A percentile compares a stretch with the other conserved stretches of the same genome.
Evolutionary conservation across 2,797 vertebrate genomes (phyloP).

Genomic region (Nyctibius grandis): DNA sequence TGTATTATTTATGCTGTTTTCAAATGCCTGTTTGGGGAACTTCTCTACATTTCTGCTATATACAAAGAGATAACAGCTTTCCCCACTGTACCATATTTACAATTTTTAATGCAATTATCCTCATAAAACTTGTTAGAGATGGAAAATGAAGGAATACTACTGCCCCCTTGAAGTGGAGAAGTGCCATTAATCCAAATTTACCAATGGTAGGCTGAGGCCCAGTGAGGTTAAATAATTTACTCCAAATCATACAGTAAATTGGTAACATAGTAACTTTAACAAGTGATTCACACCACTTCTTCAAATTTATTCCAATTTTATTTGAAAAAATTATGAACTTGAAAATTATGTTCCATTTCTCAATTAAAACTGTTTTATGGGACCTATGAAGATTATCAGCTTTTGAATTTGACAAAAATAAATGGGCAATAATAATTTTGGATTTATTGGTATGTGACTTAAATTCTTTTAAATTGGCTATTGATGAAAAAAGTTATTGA

Average conservation of each 20-base stretch:
- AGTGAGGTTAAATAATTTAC: neutral
- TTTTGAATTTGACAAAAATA: neutral
- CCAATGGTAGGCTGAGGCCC: neutral
- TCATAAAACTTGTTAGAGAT: neutral
- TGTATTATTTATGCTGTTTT: neutral
- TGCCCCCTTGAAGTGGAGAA: neutral
- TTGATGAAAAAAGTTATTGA: neutral
- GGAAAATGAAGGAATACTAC: neutral
- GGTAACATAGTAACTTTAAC: neutral
- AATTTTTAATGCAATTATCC: neutral
- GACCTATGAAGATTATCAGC: neutral
- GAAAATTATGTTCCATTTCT: neutral
- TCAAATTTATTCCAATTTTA: neutral
- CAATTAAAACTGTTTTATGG: neutral
- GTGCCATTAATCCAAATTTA: neutral
- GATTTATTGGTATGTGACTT: neutral
- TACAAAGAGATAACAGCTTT: neutral
- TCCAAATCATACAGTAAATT: neutral
- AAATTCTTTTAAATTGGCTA: neutral
- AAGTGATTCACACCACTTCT: neutral
- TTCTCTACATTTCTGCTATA: neutral
- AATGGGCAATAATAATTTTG: neutral
- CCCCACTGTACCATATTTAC: neutral
- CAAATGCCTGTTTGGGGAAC: neutral
- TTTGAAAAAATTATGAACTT: neutral